Evolutionary conservation across 2,113 vertebrate genomes (phyloP).

Genomic region (Donacobius atricapilla): DNA sequence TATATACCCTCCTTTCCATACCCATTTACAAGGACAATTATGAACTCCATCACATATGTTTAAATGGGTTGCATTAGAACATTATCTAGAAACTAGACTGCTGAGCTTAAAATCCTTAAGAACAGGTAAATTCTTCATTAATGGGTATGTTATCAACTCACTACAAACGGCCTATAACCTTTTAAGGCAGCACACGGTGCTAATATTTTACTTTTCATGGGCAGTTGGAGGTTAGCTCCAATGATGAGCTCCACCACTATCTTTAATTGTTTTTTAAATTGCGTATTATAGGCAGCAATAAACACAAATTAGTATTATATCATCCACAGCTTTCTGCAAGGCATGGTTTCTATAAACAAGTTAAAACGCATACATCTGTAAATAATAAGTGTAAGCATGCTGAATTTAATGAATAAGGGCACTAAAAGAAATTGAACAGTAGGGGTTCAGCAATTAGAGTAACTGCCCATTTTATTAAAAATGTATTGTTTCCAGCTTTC

Average conservation of each 20-base stretch:
- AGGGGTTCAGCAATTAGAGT: slow-evolving; percentile 71
- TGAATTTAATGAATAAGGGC: slow-evolving; percentile 75
- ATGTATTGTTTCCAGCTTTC: slow-evolving; percentile 71
- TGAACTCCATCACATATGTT: slow-evolving; percentile 33
- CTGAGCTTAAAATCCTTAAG: slow-evolving; percentile 48
- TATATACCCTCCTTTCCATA: slow-evolving; percentile 48
- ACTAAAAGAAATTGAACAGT: slow-evolving; percentile 77
- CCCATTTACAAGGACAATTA: slow-evolving; percentile 63
- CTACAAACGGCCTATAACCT: slow-evolving; percentile 7
- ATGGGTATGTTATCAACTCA: background rate
- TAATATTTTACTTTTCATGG: slow-evolving; percentile 26
- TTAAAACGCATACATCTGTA: slow-evolving; percentile 75
- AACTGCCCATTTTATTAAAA: slow-evolving; percentile 76
- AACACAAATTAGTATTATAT: slow-evolving; percentile 50
- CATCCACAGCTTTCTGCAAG: slow-evolving; percentile 56
- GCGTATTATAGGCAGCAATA: slow-evolving; percentile 63
- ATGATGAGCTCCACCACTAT: background rate
- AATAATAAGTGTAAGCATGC: slow-evolving; percentile 73
- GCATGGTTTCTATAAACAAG: slow-evolving; percentile 68
- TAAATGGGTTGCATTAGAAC: slow-evolving; percentile 42
- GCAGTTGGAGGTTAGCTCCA: slow-evolving; percentile 17
- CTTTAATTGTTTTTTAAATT: slow-evolving; percentile 61
- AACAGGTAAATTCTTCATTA: slow-evolving; percentile 42
- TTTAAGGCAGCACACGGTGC: background rate
- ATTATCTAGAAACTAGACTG: slow-evolving; percentile 19